These are phyloP conservation scores for Cisticola juncidis DNA, from an alignment of 2,113 vertebrate genomes.

Conservation along the genomic window DNA sequence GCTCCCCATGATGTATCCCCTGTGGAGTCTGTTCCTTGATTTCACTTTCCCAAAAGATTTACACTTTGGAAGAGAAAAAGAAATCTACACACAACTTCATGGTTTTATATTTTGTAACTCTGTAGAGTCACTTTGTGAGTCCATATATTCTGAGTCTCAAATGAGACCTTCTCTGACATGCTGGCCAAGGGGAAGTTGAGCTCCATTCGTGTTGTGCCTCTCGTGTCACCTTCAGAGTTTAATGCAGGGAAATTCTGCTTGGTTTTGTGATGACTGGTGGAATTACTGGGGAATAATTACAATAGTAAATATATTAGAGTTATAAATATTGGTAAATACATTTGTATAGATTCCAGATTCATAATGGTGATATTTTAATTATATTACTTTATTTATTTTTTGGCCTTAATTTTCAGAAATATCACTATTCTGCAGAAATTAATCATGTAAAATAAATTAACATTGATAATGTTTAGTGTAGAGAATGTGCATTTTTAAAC, in stretches of 20 bases:
- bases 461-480: slow-evolving; percentile 55
- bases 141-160: not conserved
- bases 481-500: not conserved
- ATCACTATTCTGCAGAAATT: slow-evolving; percentile 67
- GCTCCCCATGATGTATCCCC: not conserved
- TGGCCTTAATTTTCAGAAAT: slow-evolving; percentile 57
- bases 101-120: not conserved
- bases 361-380: slow-evolving; percentile 60
- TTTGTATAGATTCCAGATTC: slow-evolving; percentile 66
- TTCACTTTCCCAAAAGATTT: not conserved
- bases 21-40: not conserved
- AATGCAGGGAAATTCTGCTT: not conserved
- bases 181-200: not conserved
- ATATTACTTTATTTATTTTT: slow-evolving; percentile 66
- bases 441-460: slow-evolving; percentile 68
- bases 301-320: slow-evolving; percentile 57
- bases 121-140: not conserved
- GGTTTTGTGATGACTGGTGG: slow-evolving; percentile 29
- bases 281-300: not conserved
- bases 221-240: not conserved
- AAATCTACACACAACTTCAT: not conserved
- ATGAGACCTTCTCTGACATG: not conserved
- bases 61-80: not conserved
- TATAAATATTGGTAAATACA: slow-evolving; percentile 58
- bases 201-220: fast-evolving